phyloP scores from a whole-genome alignment of 2,888 invertebrate species.

The Trichogramma evanescens region DNA sequence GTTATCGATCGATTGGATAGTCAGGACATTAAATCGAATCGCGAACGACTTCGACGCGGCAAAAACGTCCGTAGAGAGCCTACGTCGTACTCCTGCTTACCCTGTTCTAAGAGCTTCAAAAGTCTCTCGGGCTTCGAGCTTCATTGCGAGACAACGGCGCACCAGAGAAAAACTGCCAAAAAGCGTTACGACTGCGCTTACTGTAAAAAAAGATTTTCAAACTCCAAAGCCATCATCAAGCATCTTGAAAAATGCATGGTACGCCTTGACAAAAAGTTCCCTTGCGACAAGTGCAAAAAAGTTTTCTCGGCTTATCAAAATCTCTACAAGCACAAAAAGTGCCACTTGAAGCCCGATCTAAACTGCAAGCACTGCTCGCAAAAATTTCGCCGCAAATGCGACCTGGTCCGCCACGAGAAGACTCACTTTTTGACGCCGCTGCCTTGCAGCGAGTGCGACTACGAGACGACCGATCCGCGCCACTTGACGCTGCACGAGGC shows the following conservation, averaged over 20 bases:
- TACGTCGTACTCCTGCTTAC: conserved; percentile 36
- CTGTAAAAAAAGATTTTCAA: conserved; percentile 26
- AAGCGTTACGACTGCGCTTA: conserved; percentile 39
- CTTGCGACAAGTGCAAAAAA: conserved; percentile 41
- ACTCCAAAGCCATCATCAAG: conserved; percentile 9
- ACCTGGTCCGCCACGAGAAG: conserved; percentile 43
- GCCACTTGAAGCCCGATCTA: conserved; percentile 40
- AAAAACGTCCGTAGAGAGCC: conserved; percentile 31
- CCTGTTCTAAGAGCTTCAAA: conserved; percentile 33
- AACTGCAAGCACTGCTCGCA: conserved; percentile 43
- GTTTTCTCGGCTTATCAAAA: conserved; percentile 41
- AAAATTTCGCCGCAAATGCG: conserved; percentile 41
- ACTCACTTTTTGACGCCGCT: conserved; percentile 43
- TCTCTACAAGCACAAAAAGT: conserved; percentile 39
- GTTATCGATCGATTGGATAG: background rate
- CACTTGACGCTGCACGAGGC: conserved; percentile 41
- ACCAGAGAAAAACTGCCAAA: conserved; percentile 28
- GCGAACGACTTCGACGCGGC: conserved; percentile 12
- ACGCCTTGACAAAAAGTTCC: conserved; percentile 24
- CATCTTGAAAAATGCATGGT: too few species aligned
- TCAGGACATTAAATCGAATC: background rate
- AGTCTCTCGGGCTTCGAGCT: conserved; percentile 25
- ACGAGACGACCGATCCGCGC: conserved; percentile 41
- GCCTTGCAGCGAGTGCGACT: conserved; percentile 44
- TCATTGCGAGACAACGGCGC: conserved; percentile 16